These are phyloP conservation scores for Erebia aethiops DNA, from an alignment of 2,888 invertebrate species.

Conservation along the genomic window DNA sequence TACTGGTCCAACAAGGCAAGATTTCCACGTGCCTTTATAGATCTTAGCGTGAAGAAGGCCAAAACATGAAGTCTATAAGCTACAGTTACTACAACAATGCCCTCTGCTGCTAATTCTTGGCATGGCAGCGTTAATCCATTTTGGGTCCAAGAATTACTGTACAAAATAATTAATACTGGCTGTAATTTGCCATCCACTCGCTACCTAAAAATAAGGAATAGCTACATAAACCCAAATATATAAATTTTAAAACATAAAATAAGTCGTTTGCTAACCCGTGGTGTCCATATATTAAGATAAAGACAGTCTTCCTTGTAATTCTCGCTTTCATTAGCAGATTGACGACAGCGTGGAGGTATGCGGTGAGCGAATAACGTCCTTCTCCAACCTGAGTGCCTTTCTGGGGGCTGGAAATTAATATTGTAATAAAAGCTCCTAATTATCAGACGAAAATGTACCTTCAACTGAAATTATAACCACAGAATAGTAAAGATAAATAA, in stretches of 20 bases:
- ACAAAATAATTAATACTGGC: conserved; percentile 88
- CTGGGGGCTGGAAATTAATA: conserved; percentile 82
- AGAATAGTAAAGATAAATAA: background rate
- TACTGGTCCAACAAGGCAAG: conserved; percentile 93
- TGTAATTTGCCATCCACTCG: conserved; percentile 78
- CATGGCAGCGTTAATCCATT: conserved; percentile 83
- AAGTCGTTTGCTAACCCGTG: conserved; percentile 80
- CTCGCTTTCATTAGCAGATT: conserved; percentile 64
- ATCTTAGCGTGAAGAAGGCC: conserved; percentile 85
- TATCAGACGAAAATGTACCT: too few species aligned
- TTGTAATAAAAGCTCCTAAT: background rate
- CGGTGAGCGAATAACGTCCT: conserved; percentile 87
- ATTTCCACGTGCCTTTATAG: conserved; percentile 88
- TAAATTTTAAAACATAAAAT: conserved; percentile 7
- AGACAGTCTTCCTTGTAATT: conserved; percentile 90
- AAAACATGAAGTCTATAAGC: conserved; percentile 88
- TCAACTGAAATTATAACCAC: background rate
- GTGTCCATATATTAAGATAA: conserved; percentile 95
- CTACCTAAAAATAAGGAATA: conserved; percentile 62
- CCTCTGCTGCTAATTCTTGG: conserved; percentile 88
- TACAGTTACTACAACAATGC: conserved; percentile 86
- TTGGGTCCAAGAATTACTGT: conserved; percentile 84
- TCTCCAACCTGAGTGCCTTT: conserved; percentile 88
- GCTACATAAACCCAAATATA: conserved; percentile 12
- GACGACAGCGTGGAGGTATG: conserved; percentile 87